Base-by-base conservation (phyloP, 2,888 invertebrate genomes). In the Sarcophaga caerulescens region DNA sequence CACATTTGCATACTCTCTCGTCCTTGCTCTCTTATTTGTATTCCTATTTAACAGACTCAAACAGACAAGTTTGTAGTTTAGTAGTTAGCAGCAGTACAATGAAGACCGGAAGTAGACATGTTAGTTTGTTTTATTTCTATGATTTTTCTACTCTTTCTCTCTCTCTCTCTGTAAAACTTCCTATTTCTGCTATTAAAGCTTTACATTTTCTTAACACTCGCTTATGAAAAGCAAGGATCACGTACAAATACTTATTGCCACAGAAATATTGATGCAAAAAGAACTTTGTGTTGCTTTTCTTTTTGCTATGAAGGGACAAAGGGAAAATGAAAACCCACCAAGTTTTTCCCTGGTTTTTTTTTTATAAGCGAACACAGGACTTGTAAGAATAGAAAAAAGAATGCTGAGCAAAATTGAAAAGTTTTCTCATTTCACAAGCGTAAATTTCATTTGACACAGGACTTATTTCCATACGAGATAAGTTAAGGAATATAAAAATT, bases 381-480 rank as follows among this genome's bases (percentile, higher is more conserved):
- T 25, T 25, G 6, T 12, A 14, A 14, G 11, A 11, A 47, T 47
- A 68, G n/a, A 70, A 75, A 73, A 17, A 80, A 74, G 17, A 35
- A 35, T 35, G 0, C 35, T 44, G 12, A 60, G 65, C 45, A 59
- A 81, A 85, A 81, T 84, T 83, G 85, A 77, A 86, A 90, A 90
- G 85, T 90, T 90, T 89, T 88, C 88, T 88, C 89, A 90, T 90
- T 89, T 88, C 70, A 85, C 60, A 78, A 85, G 88, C 88, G 87
- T 87, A 88, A 87, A 88, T 88, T 88, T 85, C 79, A 88, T 88
- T 88, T 89, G 90, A 89, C 88, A 84, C 81, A 78, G 84, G 77
- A 83, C 87, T 88, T 88, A 88, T 87, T 87, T 88, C 84, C 84
- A 35, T 6, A 35, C 35, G 35, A 35, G 35, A 82, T 82, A 86